Evolutionary conservation across 2,888 invertebrate genomes (phyloP), one percentile per base, ranked within the genome.

Genomic region (Tetramorium bicarinatum): DNA sequence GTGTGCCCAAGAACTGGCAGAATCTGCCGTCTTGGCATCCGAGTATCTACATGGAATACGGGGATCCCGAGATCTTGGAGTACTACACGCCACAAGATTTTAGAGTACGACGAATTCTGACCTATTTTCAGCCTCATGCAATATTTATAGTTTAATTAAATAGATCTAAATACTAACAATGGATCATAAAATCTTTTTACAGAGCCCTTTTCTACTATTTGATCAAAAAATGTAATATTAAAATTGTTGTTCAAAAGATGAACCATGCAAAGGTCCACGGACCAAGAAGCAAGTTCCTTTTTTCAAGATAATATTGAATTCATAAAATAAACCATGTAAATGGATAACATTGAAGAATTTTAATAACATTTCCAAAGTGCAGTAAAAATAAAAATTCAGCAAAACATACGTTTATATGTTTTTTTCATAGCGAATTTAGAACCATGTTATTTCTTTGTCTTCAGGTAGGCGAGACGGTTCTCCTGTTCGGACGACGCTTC

Each of bases 41-140:
- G 0, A 95, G 96, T 0, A 95, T 96, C 74, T 97, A 96, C 81
- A 92, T 97, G 95, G 98, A 98, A 95, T 95, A 96, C 47, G 95
- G 96, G 0, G 97, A 97, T 56, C 96, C 96, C 49, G 98, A 98
- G 94, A 96, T 97, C 75, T 96, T 96, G 0, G 97, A 97, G 94
- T 98, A 97, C 94, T 98, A 98, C 94, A 96, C 96, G 54, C 97
- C 98, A 0, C 96, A 95, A 92, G 98, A 98, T 95, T 96, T 99
- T 62, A 92, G 80, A 89, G 94, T 94, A 79, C 83, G 86, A 85
- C 11, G 21, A 56, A 56, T 18, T n/a, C 38, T n/a, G 7, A 11
- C 13, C 25, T 25, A 44, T 59, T 15, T 82, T 21, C 15, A 25
- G 34, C 47, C 47, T 44, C 4, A 18, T 47, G 18, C 8, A 52